Base-by-base conservation (phyloP, 2,113 vertebrate genomes). In the Heterotilapia buettikoferi region DNA sequence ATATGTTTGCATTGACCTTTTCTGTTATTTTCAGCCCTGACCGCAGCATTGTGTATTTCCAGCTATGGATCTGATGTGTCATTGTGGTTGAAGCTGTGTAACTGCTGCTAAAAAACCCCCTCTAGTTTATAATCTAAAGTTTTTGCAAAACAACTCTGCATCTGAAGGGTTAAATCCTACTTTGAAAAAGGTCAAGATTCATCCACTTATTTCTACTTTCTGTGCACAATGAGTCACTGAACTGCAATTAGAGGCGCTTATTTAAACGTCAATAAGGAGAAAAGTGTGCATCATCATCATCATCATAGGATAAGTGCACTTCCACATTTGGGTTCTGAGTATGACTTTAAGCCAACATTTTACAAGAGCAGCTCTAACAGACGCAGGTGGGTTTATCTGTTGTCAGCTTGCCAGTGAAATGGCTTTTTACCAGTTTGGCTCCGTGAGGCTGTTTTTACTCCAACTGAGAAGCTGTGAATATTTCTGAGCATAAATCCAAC, bases 401-500 rank as follows among this genome's bases (percentile, higher is more conserved):
- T 78, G 73, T 78, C 73, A 78, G 73, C 45, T 29, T 78, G 73
- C 73, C 45, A 78, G 45, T 50, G 73, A 78, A 3, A 50, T 31
- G 71, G 43, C 43, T 29, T 50, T 78, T 78, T 50, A 31, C 71
- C 71, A 78, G 71, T 50, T 78, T 78, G 73, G 73, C 73, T 78
- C 3, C 1, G 4, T n/a, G 43, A 78, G 45, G 45, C 73, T 50
- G 45, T 73, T 84, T 47, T 21, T 24, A 31, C 57, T 83, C 52
- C 57, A 61, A 71, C 63, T 0, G 66, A 84, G 76, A 83, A 83
- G 86, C 86, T 71, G 33, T 38, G 80, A 54, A 84, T 86, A 29
- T 85, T 83, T 52, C 57, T 31, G 47, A 52, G 24, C 71, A 88
- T 88, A 21, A 88, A 83, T 82, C 63, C n/a, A 71, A 71, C 57